Base-by-base conservation (phyloP, 2,888 invertebrate species). In the Tribolium freemani region DNA sequence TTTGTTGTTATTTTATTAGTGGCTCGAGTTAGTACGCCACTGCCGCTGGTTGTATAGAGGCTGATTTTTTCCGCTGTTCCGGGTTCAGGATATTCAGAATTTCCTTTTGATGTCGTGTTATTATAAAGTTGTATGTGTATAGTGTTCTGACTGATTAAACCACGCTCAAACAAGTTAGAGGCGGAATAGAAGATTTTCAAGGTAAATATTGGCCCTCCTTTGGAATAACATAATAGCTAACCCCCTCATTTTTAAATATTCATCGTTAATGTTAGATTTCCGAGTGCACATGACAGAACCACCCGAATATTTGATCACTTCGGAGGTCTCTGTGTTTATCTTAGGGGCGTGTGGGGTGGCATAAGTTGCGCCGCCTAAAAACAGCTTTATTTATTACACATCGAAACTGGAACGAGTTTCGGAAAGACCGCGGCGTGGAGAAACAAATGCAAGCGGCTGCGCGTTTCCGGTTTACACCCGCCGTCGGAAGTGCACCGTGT, bases 401-500 rank as follows among this genome's bases (percentile, higher is more conserved):
- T 57, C 50, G 57, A 11, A 68, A 53, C 26, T 44, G 44, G 54
- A 69, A 69, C 45, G 63, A 54, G 63, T 58, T 68, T 66, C 66
- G 66, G 56, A 61, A 69, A 45, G 44, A 13, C 30, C 63, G 69
- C 46, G 30, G 51, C 60, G 21, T 11, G 46, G 26, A 48, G 48
- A 76, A 80, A 82, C 82, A 80, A 81, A 80, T 79, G 80, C 81
- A 75, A 79, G 80, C 80, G 81, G 78, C 82, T 79, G 80, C 78
- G 78, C 77, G 77, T 81, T 81, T 83, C 83, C 83, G 82, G 82
- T 81, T 81, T 78, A 83, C 83, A 80, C 82, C 82, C 81, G 78
- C 77, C 76, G 75, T 77, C 83, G 83, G 83, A 84, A 82, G 81
- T 82, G 83, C 82, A 82, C 78, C 77, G 82, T 80, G 81, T 82